phyloP scores from a whole-genome alignment of 1,140 invertebrate species.

The Belonocnema kinseyi region DNA sequence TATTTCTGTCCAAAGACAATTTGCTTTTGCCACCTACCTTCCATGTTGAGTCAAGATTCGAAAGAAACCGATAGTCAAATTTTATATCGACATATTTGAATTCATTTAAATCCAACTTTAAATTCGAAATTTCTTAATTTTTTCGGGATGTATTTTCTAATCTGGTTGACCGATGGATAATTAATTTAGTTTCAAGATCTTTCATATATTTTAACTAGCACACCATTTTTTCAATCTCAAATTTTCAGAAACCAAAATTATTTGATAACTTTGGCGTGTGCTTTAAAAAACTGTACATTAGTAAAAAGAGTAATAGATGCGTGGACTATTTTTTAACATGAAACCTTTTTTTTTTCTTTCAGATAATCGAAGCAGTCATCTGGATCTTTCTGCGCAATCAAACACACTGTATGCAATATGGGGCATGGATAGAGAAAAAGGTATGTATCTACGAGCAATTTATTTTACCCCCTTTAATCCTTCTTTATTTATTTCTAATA shows the following conservation, averaged over 20 bases:
- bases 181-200: too few relatives aligned
- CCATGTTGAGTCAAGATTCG: not conserved
- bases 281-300: not conserved
- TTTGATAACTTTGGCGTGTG: too few relatives aligned
- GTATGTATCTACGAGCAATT: not conserved
- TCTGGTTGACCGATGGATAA: too few relatives aligned
- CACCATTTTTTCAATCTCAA: too few relatives aligned
- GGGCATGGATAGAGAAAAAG: not conserved
- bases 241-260: too few relatives aligned
- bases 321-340: not conserved
- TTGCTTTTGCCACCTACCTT: conserved; percentile 1
- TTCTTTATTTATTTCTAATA: not conserved
- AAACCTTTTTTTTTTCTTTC: not conserved
- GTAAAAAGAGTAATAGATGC: not conserved
- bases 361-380: not conserved
- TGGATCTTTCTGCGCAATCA: not conserved
- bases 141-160: too few relatives aligned
- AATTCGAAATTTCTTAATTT: too few relatives aligned
- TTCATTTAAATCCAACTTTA: too few relatives aligned
- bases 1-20: conserved; percentile 46
- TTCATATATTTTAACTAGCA: too few relatives aligned
- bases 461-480: not conserved
- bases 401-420: not conserved
- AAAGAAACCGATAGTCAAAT: not conserved
- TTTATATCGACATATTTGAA: not conserved